Base-by-base conservation (phyloP, 2,888 invertebrate genomes). In the Imbricaverruca yamaguchii region DNA sequence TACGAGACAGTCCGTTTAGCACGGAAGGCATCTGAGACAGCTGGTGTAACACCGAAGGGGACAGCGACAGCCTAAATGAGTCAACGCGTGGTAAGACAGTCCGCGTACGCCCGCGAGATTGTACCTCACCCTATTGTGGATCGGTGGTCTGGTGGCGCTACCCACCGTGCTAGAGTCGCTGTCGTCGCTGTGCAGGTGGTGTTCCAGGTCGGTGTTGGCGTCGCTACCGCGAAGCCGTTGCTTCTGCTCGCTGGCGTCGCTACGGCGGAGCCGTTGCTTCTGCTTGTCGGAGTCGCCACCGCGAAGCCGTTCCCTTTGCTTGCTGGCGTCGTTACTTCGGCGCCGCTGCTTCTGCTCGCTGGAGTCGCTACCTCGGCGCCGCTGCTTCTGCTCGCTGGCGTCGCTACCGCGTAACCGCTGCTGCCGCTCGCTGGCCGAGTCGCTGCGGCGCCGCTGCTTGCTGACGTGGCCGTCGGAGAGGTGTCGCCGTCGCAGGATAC, bases 111-210 rank as follows among this genome's bases (percentile, higher is more conserved):
- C 39, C 39, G 39, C 4, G 1, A 39, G 39, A 4, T 4, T 4
- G 39, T 39, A 39, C 39, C 39, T 39, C 39, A 4, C 4, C 39
- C 39, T 4, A 39, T 4, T 39, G 39, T 39, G 39, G 39, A 39
- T 4, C 39, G 39, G 39, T n/a, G n/a, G n/a, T n/a, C n/a, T n/a
- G n/a, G n/a, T 39, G 39, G 4, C 39, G 39, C 39, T 39, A 39
- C 74, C 18, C 55, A 74, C 74, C 74, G 74, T 74, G 74, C 74
- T 74, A 21, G 53, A 74, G 74, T 74, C 55, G 74, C 74, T 74
- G 74, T 74, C 74, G n/a, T 74, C 74, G 11, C 74, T 74, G 55
- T 74, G 74, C 7, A 59, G 59, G 59, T 59, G 59, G 59, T 59
- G n/a, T 67, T 63, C 67, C 23, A 39, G 39, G 39, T 39, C 39